Conservation (phyloP, 2,888 invertebrate genomes). For the Latrodectus elegans region DNA sequence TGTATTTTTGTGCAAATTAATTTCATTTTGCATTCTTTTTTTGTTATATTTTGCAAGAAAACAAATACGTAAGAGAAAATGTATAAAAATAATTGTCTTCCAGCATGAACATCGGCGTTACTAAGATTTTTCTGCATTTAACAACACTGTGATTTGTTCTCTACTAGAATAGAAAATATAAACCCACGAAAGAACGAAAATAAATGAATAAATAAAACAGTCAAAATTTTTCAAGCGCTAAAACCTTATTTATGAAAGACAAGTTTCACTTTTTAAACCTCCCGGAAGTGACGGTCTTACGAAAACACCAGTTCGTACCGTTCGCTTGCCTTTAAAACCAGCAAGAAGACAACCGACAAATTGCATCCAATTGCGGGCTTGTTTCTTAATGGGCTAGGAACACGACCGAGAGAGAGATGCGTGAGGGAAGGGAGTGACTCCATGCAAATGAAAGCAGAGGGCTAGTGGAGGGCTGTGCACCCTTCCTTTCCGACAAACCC, state of each 20-base stretch:
- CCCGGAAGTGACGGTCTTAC: neutral
- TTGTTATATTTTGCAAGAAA: no score
- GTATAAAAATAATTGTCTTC: no score
- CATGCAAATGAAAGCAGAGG: neutral
- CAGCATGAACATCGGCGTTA: no score
- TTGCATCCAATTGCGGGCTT: conserved; percentile 31
- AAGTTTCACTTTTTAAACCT: conserved; percentile 2
- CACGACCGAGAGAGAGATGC: neutral
- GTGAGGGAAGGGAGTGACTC: neutral
- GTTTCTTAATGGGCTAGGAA: conserved; percentile 28
- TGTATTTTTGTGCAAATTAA: no score
- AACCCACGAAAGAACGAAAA: no score
- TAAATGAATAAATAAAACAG: no score
- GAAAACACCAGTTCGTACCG: neutral
- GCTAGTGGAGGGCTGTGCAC: neutral
- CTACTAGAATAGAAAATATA: no score
- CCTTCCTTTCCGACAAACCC: neutral
- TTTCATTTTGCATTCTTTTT: no score
- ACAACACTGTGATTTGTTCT: no score
- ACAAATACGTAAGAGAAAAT: no score
- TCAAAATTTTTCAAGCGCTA: neutral
- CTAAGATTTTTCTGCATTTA: no score
- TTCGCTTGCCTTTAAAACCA: no score
- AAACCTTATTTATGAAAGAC: neutral
- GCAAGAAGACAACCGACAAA: conserved; percentile 48